Base-by-base conservation (phyloP, 2,113 vertebrate genomes). In the Sylvicapra grimmia region DNA sequence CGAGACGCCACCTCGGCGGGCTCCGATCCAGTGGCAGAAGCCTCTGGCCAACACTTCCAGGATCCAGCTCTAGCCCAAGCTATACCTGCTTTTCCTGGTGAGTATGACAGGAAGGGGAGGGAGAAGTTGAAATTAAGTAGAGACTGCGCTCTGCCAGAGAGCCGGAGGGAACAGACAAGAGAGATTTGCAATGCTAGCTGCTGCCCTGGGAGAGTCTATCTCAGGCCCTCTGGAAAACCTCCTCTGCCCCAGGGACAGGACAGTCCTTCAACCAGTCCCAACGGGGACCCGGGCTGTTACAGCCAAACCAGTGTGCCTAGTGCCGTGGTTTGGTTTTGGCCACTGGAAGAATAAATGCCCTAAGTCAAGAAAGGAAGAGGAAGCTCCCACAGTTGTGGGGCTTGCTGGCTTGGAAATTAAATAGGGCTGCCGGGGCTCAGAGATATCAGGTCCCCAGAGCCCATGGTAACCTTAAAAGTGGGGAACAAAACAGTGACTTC, bases 231-330 rank as follows among this genome's bases (percentile, higher is more conserved):
- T 21, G 18, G 65, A 36, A 68, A 36, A 68, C 33, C 65, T 68
- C 65, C 18, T 36, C 33, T 68, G 65, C 18, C 33, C 8, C 65
- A 68, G 33, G 65, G 65, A 68, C 33, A 68, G 8, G 16, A 36
- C 18, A 21, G 33, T 36, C 33, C 65, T 68, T 36, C 33, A 68
- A 21, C 33, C 4, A 2, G 63, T 65, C 31, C 31, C 15, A 65
- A 1, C 1, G 33, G 31, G 18, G 31, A 4, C 31, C 31, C 63
- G 1, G 5, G 31, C 59, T 8, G 0, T 68, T 19, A 68, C 33
- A 68, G 65, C 18, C 65, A 68, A 36, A 68, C 33, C 33, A 68
- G 33, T 36, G 65, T 19, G 33, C 18, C 65, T 4, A 1, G 33
- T 18, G 63, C 15, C 1, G 0, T 9, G 63, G 63, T n/a, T 65